Percentiles rank a stretch among this genome's conserved stretches.
Evolutionary conservation across 2,113 vertebrate genomes (phyloP).

Genomic region (pig (Sus scrofa)): DNA sequence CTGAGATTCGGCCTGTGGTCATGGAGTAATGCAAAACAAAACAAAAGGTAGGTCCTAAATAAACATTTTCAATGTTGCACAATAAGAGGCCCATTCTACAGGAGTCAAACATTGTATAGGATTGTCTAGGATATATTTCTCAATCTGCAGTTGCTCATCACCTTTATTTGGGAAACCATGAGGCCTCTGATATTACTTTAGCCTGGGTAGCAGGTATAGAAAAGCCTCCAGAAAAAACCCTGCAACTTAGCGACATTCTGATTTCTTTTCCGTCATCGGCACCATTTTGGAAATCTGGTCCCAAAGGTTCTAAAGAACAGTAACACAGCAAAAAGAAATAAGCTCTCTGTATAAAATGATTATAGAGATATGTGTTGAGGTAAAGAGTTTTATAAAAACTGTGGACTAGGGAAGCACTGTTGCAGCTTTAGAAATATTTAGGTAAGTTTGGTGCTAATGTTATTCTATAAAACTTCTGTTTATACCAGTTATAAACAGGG

Average conservation of each 20-base stretch:
- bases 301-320: slow-evolving; percentile 80
- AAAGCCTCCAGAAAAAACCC: slow-evolving; percentile 12
- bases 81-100: neutral
- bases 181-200: neutral
- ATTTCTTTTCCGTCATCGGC: slow-evolving; percentile 40
- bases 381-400: slow-evolving; percentile 83
- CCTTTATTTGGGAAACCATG: neutral
- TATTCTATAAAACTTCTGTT: slow-evolving; percentile 82
- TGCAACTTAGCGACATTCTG: neutral
- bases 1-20: neutral
- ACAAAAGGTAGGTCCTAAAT: neutral
- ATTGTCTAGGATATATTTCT: neutral
- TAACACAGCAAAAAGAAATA: slow-evolving; percentile 82
- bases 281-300: slow-evolving; percentile 77
- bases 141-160: neutral
- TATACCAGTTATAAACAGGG: slow-evolving; percentile 77
- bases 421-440: slow-evolving; percentile 77
- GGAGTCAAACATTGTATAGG: neutral
- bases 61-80: neutral
- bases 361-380: slow-evolving; percentile 81
- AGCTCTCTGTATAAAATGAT: slow-evolving; percentile 82
- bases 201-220: neutral
- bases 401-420: slow-evolving; percentile 65
- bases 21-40: neutral
- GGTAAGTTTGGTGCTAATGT: slow-evolving; percentile 74